Percentiles rank a stretch among this genome's conserved stretches.
Conservation (phyloP, 1,140 invertebrate species). For the Vanessa atalanta region DNA sequence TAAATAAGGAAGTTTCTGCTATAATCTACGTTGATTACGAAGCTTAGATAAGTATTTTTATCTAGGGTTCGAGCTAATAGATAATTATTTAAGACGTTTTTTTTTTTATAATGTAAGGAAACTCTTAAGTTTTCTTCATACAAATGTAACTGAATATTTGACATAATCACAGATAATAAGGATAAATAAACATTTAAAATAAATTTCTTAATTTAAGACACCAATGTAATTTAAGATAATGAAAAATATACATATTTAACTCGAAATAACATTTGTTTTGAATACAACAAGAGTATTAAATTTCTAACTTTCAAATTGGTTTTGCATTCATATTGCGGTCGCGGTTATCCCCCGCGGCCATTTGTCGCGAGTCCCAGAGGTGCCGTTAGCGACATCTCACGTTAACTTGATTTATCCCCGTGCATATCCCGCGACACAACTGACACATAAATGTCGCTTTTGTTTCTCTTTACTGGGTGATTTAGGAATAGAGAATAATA, state of each 20-base stretch:
- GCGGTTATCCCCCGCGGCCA: constrained; percentile 61
- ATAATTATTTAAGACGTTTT: no score
- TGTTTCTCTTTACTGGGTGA: constrained; percentile 67
- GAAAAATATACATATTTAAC: not conserved
- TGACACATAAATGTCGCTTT: constrained; percentile 77
- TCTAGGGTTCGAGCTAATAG: no score
- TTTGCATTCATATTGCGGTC: constrained; percentile 56
- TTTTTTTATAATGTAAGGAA: no score
- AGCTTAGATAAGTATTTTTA: no score
- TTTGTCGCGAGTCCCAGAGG: constrained; percentile 69
- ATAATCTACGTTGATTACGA: no score
- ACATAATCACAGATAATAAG: no score
- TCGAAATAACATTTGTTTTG: not conserved
- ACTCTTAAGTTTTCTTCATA: no score
- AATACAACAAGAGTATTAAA: constrained; percentile 47
- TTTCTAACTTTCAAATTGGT: constrained; percentile 65
- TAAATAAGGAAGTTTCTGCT: no score
- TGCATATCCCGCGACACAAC: constrained; percentile 55
- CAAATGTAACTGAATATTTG: no score
- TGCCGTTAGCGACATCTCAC: constrained; percentile 61
- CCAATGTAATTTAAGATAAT: not conserved
- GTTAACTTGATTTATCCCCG: constrained; percentile 70
- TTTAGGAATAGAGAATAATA: constrained; percentile 39
- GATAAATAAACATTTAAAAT: no score
- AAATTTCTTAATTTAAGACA: no score